phyloP scores from a whole-genome alignment of 2,797 vertebrate genomes.

The Phrynocephalus vlangalii region DNA sequence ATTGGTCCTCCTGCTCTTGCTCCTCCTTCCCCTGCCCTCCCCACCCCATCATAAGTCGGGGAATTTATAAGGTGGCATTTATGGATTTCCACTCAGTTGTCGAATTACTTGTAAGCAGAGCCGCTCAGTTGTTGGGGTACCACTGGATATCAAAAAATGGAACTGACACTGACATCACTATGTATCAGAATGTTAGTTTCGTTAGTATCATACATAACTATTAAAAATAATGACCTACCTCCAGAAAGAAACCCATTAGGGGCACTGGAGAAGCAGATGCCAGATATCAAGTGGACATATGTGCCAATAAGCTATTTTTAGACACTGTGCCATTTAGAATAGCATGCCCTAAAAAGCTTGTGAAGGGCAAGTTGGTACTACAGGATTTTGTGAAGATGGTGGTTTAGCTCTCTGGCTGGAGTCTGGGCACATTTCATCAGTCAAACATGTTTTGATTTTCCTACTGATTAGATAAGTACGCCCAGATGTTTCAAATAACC shows the following conservation, averaged over 20 bases:
- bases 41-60: no score
- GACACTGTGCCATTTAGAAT: conserved; percentile 20
- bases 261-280: conserved; percentile 46
- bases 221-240: conserved; percentile 31
- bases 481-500: conserved; percentile 39
- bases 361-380: neutral
- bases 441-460: conserved; percentile 27
- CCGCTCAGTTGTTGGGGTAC: neutral
- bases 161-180: conserved; percentile 29
- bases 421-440: conserved; percentile 21
- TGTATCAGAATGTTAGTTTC: conserved; percentile 16
- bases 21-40: no score
- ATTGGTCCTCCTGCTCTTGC: no score
- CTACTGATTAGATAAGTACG: conserved; percentile 23
- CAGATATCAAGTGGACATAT: conserved; percentile 15
- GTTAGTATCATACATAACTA: conserved; percentile 51
- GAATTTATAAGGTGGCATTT: no score
- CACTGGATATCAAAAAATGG: conserved; percentile 9
- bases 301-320: conserved; percentile 37
- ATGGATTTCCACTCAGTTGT: no score
- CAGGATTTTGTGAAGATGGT: conserved; percentile 37
- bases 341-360: neutral
- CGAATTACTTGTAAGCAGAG: no score
- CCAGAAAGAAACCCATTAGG: conserved; percentile 35
- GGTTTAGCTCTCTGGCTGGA: conserved; percentile 13